These are phyloP conservation scores for Drosophila parvula DNA, from an alignment of 1,140 invertebrate genomes.

Conservation along the genomic window DNA sequence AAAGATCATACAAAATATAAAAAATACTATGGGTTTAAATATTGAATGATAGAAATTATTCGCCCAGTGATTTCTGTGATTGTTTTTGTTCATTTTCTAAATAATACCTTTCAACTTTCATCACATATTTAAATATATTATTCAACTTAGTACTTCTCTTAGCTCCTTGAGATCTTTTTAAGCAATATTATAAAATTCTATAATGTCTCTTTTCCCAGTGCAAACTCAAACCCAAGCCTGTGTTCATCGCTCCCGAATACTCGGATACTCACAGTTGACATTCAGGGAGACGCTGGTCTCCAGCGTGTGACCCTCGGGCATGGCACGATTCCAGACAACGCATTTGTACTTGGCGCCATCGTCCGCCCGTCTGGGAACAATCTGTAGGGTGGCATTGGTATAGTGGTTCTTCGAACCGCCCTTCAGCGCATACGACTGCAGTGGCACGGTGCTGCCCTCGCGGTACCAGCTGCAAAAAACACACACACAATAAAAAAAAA, in stretches of 20 bases:
- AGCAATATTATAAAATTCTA: too few species aligned
- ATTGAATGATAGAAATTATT: too few species aligned
- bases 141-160: too few species aligned
- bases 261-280: constrained; percentile 93
- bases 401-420: constrained; percentile 89
- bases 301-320: constrained; percentile 91
- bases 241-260: not conserved
- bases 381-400: constrained; percentile 89
- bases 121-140: too few species aligned
- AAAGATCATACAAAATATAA: too few species aligned
- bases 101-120: too few species aligned
- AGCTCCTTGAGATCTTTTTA: not conserved
- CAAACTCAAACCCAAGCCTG: constrained; percentile 1
- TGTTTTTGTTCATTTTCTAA: too few species aligned
- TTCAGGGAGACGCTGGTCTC: constrained; percentile 91
- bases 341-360: constrained; percentile 93
- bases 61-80: too few species aligned
- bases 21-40: too few species aligned
- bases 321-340: constrained; percentile 94
- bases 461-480: constrained; percentile 87
- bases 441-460: constrained; percentile 87
- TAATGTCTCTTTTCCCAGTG: not conserved
- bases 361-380: constrained; percentile 92
- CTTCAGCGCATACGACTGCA: constrained; percentile 88
- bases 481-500: not conserved